Evolutionary conservation across 2,888 invertebrate genomes (phyloP), one percentile per base, ranked within the genome.

Genomic region (Synergus japonicus): DNA sequence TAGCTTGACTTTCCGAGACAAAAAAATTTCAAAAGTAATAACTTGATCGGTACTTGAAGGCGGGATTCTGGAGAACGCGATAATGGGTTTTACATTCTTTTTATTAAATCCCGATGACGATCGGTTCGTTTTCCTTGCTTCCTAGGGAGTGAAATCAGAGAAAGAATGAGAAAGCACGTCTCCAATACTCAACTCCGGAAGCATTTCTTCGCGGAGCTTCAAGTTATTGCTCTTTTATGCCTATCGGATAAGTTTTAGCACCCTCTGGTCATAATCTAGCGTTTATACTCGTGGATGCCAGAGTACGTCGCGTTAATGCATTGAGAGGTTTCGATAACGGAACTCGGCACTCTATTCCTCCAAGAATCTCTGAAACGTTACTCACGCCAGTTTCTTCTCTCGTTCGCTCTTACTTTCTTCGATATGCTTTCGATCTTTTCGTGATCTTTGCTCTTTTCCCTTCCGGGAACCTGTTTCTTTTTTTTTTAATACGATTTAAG

Each of bases 271-370:
- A 54, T 73, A 73, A 73, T 73, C 73, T 49, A 29, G 49, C 69
- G 69, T 73, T 73, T 41, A 54, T 73, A 41, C 73, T 73, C 80
- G 69, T 77, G 76, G 64, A 65, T 78, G 76, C 54, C 79, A 76
- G 76, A 76, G 65, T 76, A 66, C 63, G 78, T 76, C 43, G 60
- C 79, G 77, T 81, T 83, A 82, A 83, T 82, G 77, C 79, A 81
- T 82, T 79, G 82, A 81, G 79, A 79, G 79, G 67, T 80, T 64
- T 83, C 80, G 79, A 82, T 82, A 82, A 83, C 81, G 82, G 37
- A 82, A 82, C 78, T 79, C 64, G 76, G 79, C 79, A 81, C 79
- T 83, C 46, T 78, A n/a, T 66, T 76, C 80, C 73, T 78, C 79
- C 78, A 78, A 83, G 80, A 79, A 83, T 81, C 79, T 81, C 29